Percentiles rank a stretch among this genome's conserved stretches.
These are phyloP conservation scores for Bugula neritina DNA, from an alignment of 2,888 invertebrate genomes.

Conservation along the genomic window DNA sequence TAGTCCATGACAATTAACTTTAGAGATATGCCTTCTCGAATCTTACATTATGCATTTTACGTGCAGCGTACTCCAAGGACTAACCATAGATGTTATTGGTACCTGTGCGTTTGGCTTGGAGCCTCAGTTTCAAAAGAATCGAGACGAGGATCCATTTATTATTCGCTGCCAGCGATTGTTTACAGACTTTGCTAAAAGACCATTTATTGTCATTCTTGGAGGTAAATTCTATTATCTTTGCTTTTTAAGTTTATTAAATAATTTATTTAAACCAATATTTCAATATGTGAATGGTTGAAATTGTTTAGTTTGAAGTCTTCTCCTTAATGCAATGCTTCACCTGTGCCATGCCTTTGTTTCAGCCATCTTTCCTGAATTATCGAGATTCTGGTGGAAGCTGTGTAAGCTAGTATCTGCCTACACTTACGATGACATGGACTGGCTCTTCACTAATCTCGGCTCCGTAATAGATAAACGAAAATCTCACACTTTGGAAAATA, in stretches of 20 bases:
- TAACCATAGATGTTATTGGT: conserved; percentile 57
- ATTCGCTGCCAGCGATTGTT: conserved; percentile 42
- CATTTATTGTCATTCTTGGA: conserved; percentile 27
- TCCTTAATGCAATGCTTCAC: no score
- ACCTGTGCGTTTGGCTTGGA: conserved; percentile 56
- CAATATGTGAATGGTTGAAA: no score
- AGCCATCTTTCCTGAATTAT: conserved; percentile 26
- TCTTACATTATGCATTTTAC: no score
- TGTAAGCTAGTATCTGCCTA: conserved; percentile 21
- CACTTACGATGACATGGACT: conserved; percentile 27
- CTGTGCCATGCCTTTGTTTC: no score
- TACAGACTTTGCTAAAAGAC: conserved; percentile 34
- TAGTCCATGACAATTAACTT: no score
- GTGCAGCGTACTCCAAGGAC: conserved; percentile 52
- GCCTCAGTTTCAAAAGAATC: conserved; percentile 46
- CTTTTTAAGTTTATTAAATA: neutral
- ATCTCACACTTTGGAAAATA: neutral
- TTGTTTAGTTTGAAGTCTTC: no score
- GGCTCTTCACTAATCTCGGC: conserved; percentile 24
- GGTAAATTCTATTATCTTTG: neutral
- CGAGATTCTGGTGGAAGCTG: conserved; percentile 24
- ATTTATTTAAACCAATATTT: no score
- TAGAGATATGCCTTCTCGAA: no score
- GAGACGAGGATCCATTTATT: conserved; percentile 51
- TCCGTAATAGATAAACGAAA: conserved; percentile 17